Base-by-base conservation (phyloP, 1,140 invertebrate species). In the Diorhabda elongata region DNA sequence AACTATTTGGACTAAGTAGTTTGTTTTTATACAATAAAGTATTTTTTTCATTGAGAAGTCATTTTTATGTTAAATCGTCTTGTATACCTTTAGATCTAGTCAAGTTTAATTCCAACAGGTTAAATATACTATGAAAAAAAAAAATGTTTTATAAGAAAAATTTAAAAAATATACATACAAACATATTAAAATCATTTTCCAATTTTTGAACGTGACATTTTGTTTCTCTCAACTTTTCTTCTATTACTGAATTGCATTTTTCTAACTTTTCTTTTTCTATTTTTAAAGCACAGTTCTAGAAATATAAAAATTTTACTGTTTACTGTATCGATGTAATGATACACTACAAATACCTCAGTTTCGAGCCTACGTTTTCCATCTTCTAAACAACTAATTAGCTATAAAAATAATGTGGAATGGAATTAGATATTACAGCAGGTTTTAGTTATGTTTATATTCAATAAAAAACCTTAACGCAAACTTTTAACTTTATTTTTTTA, bases 141-240 rank as follows among this genome's bases (percentile, higher is more conserved):
- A 59, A 56, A 26, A 26, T 26, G 26, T 26, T 56, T 61, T 52
- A n/a, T 67, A 58, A 61, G 41, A 64, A 47, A 26, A 63, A 56
- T 42, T 58, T 60, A n/a, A 58, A 7, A 44, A n/a, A 4, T 5
- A 45, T 9, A 60, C 73, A 67, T 74, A 74, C 72, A 68, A 72
- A 74, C 45, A 59, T 61, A 44, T 72, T 69, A 66, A 75, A 74
- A 64, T 75, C 67, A 61, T 61, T 63, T 59, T 76, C 74, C 71
- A 76, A 60, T 44, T 75, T 61, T 61, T 73, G 68, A n/a, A 75
- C 69, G 64, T 75, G 69, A 45, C 42, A 67, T 71, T 75, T 74
- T 58, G 69, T 67, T 11, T 67, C 60, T 9, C 44, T 64, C 8
- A 71, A 41, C 2, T 69, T 69, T 3, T 63, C 45, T 69, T 69